Percentiles rank a stretch among this genome's conserved stretches.
These are phyloP conservation scores for Malthinus seriepunctatus DNA, from an alignment of 2,888 invertebrate genomes.

Conservation along the genomic window DNA sequence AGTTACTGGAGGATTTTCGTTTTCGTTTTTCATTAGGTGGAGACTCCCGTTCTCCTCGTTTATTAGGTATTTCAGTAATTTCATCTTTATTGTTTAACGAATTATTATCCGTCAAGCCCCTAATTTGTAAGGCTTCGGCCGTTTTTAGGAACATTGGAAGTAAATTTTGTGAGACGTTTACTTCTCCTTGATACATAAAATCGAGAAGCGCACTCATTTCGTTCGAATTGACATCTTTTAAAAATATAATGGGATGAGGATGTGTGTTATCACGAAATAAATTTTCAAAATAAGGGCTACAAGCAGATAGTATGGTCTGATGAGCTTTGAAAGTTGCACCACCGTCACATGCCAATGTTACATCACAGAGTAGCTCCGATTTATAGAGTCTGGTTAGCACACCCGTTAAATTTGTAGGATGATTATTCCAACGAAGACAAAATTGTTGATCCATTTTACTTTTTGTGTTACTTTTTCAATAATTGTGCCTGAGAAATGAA, in stretches of 20 bases:
- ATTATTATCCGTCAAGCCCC: slow-evolving; percentile 88
- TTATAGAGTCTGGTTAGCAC: slow-evolving; percentile 85
- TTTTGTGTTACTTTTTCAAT: slow-evolving; percentile 12
- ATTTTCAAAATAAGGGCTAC: slow-evolving; percentile 92
- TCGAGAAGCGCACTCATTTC: slow-evolving; percentile 89
- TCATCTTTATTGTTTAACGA: slow-evolving; percentile 57
- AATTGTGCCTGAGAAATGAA: slow-evolving; percentile 10
- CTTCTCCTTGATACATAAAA: slow-evolving; percentile 87
- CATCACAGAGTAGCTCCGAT: slow-evolving; percentile 89
- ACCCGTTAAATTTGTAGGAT: slow-evolving; percentile 88
- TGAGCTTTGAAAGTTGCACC: slow-evolving; percentile 91
- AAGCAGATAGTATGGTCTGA: slow-evolving; percentile 90
- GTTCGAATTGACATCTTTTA: slow-evolving; percentile 88
- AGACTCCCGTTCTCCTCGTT: slow-evolving; percentile 48
- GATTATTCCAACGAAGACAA: slow-evolving; percentile 94
- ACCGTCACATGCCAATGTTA: slow-evolving; percentile 90
- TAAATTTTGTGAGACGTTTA: slow-evolving; percentile 87
- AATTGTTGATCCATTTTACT: slow-evolving; percentile 71
- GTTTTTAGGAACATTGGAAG: slow-evolving; percentile 90
- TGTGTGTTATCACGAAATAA: slow-evolving; percentile 87
- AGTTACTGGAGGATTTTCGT: slow-evolving; percentile 69
- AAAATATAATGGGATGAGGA: slow-evolving; percentile 90
- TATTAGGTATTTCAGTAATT: slow-evolving; percentile 43
- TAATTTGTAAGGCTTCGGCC: slow-evolving; percentile 87
- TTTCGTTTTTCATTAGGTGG: slow-evolving; percentile 62